Evolutionary conservation across 2,888 invertebrate genomes (phyloP), one percentile per base, ranked within the genome.

Genomic region (Andricus quercusramuli): DNA sequence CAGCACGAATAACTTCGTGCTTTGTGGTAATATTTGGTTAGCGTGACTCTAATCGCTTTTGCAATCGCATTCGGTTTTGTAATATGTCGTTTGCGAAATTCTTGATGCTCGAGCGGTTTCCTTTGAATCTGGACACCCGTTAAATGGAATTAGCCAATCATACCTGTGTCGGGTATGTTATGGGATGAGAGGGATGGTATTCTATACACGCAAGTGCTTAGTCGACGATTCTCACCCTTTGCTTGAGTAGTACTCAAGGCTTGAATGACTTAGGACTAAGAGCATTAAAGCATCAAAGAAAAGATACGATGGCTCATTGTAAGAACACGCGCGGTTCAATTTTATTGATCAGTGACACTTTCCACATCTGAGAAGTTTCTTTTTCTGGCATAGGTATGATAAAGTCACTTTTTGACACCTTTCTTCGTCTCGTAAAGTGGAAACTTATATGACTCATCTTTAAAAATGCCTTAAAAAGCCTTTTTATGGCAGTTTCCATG

Each of bases 261-360:
- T 76, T 56, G 56, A 66, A 70, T 78, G 66, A 78, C 66, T n/a
- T 70, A 37, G 74, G 70, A 68, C 62, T 79, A 83, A 77, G 83
- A 76, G 62, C 37, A 81, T 78, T 51, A 74, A 74, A 83, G 78
- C 85, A 83, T 80, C 86, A 87, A 88, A 88, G 88, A 87, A 82
- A 87, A 90, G 88, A 89, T 89, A 87, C 83, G 87, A 85, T 82
- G 86, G 86, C 82, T 88, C 88, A 89, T 91, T 91, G 91, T 91
- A 88, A 88, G 86, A 87, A 87, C 91, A 90, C 90, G 90, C 87
- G 88, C 89, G 86, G 80, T 84, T 83, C 78, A 56, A 32, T 74
- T 74, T 74, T 32, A 37, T 74, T 56, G 32, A 37, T 56, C 37
- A 74, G 25, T 56, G 51, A 5, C 13, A 74, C 32, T 32, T 74